These are phyloP conservation scores for Drosophila fulvimacula DNA, from an alignment of 2,888 invertebrate genomes.

Conservation along the genomic window DNA sequence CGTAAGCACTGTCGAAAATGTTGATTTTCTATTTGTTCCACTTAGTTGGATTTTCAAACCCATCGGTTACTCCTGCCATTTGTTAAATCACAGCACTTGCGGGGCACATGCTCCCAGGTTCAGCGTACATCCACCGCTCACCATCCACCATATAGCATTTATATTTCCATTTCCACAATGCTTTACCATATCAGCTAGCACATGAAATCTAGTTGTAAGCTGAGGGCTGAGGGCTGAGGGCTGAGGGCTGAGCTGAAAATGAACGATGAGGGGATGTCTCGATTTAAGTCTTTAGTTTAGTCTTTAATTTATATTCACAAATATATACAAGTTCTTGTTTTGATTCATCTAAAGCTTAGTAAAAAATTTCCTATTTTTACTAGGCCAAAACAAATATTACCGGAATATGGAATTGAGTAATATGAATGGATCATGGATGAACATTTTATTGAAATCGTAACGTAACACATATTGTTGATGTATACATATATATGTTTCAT, in stretches of 20 bases:
- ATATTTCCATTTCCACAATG: neutral
- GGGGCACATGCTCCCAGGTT: conserved; percentile 3
- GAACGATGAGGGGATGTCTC: conserved; percentile 2
- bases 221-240: neutral
- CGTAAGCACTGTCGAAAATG: conserved; percentile 47
- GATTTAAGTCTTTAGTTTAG: conserved; percentile 8
- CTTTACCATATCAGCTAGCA: neutral
- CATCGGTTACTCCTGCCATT: conserved; percentile 29
- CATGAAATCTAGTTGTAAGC: neutral
- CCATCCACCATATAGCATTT: neutral
- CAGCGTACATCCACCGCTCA: neutral
- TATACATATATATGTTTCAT: no score
- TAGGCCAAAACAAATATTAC: no score
- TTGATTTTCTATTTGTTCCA: conserved; percentile 62
- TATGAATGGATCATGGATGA: no score
- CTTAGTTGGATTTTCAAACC: conserved; percentile 48
- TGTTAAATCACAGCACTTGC: conserved; percentile 12
- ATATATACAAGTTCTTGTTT: no score
- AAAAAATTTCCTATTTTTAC: no score
- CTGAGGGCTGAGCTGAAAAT: neutral
- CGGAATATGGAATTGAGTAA: no score
- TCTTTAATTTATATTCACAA: neutral
- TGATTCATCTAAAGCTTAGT: no score
- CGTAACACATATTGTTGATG: no score
- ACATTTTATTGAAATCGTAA: no score